Percentiles rank a stretch among this genome's conserved stretches.
Evolutionary conservation across 2,113 vertebrate genomes (phyloP).

Genomic region (Callipepla squamata): DNA sequence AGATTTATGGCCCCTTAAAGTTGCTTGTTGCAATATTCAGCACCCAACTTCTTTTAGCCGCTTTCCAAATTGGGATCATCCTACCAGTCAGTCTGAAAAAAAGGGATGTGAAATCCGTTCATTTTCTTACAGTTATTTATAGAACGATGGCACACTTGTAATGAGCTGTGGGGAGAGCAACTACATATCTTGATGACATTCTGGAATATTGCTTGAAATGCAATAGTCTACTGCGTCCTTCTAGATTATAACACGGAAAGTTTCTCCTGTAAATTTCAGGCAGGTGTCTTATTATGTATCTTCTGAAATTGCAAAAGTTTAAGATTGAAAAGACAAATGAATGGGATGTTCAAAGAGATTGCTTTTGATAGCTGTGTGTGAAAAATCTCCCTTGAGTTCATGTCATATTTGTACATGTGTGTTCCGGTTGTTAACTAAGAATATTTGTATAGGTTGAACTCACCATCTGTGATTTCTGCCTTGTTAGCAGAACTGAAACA

Average conservation of each 20-base stretch:
- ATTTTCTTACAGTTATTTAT: not conserved
- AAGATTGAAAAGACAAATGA: not conserved
- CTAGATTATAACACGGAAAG: fast-evolving
- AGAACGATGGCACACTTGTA: not conserved
- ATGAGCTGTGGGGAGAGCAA: not conserved
- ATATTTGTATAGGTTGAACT: not conserved
- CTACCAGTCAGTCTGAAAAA: not conserved
- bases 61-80: conserved; percentile 21
- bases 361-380: not conserved
- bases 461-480: not conserved
- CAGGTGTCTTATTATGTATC: not conserved
- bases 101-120: conserved; percentile 9
- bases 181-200: not conserved
- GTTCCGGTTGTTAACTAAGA: not conserved
- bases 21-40: not conserved
- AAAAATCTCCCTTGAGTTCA: fast-evolving
- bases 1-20: not conserved
- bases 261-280: not conserved
- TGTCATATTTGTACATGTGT: not conserved
- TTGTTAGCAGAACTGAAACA: not conserved
- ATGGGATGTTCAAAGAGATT: not conserved
- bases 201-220: not conserved
- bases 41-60: not conserved
- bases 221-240: not conserved
- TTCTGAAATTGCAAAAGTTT: not conserved